Evolutionary conservation across 2,797 vertebrate genomes (phyloP).

Genomic region (Moxostoma hubbsi): DNA sequence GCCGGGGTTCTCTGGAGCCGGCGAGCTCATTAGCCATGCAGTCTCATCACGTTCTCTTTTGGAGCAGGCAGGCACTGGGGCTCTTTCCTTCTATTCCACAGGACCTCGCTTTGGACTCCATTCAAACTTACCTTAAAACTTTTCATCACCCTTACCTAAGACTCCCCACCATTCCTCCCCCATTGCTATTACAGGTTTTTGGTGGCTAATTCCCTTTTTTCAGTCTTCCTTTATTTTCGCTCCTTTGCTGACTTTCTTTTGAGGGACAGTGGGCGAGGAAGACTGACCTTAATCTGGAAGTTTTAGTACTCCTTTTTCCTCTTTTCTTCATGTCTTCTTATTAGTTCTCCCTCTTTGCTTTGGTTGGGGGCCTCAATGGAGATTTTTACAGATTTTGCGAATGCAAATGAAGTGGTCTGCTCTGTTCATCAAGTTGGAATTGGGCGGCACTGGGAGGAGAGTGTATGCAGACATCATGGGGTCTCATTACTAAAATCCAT

Average conservation of each 20-base stretch:
- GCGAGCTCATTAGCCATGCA: conserved; percentile 93
- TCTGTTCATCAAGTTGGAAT: conserved; percentile 56
- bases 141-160: conserved; percentile 47
- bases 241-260: conserved; percentile 47
- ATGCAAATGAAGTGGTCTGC: conserved; percentile 72
- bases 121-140: conserved; percentile 79
- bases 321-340: neutral
- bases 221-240: conserved; percentile 1
- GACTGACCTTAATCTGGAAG: conserved; percentile 59
- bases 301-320: conserved; percentile 39
- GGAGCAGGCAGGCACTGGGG: conserved; percentile 81
- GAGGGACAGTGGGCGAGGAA: conserved; percentile 45
- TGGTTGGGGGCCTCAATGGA: conserved; percentile 68
- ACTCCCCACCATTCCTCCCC: conserved; percentile 10
- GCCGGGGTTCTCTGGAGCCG: conserved; percentile 91
- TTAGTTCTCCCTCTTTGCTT: conserved; percentile 44
- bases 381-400: conserved; percentile 72
- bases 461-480: conserved; percentile 66
- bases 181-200: conserved; percentile 63
- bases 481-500: conserved; percentile 77
- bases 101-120: conserved; percentile 85
- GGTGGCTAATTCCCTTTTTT: conserved; percentile 69
- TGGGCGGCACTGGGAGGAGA: conserved; percentile 59
- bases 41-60: conserved; percentile 88
- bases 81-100: conserved; percentile 73